Evolutionary conservation across 2,888 invertebrate genomes (phyloP).

Genomic region (Himalopsyche anomala): DNA sequence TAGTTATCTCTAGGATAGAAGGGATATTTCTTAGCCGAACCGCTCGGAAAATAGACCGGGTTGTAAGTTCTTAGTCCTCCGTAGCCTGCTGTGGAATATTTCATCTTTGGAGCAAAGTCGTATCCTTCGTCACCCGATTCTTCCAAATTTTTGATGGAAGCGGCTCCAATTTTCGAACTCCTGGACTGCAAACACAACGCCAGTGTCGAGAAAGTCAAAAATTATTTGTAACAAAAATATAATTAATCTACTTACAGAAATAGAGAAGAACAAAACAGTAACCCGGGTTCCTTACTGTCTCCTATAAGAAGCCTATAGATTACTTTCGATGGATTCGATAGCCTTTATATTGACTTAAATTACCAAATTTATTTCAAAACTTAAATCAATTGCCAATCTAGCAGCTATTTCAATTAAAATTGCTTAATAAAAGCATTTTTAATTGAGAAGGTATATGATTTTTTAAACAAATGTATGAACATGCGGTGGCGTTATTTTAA

Average conservation of each 20-base stretch:
- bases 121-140: slow-evolving; percentile 74
- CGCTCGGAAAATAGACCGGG: not conserved
- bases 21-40: slow-evolving; percentile 58
- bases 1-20: slow-evolving; percentile 59
- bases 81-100: slow-evolving; percentile 70
- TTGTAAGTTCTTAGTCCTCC: slow-evolving; percentile 55
- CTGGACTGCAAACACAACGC: slow-evolving; percentile 69
- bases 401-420: no score
- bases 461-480: no score
- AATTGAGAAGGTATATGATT: no score
- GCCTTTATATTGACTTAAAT: no score
- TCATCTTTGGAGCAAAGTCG: slow-evolving; percentile 68
- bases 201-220: not conserved
- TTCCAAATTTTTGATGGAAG: slow-evolving; percentile 75
- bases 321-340: no score
- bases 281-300: no score
- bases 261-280: no score
- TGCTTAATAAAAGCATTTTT: no score
- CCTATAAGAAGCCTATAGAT: no score
- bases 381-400: no score
- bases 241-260: not conserved
- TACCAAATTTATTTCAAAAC: no score
- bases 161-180: slow-evolving; percentile 72
- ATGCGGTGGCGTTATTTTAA: no score
- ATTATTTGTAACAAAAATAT: not conserved